These are phyloP conservation scores for Cnemophilus loriae DNA, from an alignment of 2,113 vertebrate genomes.

Conservation along the genomic window DNA sequence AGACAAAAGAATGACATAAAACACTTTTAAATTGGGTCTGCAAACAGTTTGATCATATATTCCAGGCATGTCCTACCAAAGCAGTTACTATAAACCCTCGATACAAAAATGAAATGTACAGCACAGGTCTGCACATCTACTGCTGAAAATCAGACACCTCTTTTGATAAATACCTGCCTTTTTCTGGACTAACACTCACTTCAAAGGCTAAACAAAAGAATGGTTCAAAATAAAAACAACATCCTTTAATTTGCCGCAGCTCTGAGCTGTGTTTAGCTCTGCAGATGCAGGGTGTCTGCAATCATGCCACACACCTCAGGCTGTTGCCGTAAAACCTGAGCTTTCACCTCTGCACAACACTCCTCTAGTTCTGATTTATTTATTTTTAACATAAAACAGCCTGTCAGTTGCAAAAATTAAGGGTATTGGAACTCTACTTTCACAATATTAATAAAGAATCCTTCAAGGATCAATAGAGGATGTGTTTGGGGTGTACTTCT, in stretches of 20 bases:
- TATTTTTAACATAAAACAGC: slow-evolving; percentile 2
- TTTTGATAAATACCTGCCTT: not conserved
- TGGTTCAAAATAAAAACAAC: not conserved
- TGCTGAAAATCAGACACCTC: not conserved
- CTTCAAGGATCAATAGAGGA: not conserved
- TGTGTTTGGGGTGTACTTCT: not conserved
- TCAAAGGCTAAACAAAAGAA: slow-evolving; percentile 10
- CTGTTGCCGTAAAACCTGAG: slow-evolving; percentile 6
- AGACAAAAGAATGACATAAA: not conserved
- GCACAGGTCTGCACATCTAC: not conserved
- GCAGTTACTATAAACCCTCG: not conserved
- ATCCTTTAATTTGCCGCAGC: not conserved
- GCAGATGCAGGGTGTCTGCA: not conserved
- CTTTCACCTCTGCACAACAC: not conserved
- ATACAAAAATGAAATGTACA: not conserved
- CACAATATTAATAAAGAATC: not conserved
- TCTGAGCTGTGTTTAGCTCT: not conserved
- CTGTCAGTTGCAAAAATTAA: not conserved
- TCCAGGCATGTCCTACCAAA: slow-evolving; percentile 31
- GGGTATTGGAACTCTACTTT: not conserved
- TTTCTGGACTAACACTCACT: not conserved
- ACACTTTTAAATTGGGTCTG: not conserved
- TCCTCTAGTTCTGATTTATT: not conserved
- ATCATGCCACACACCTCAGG: not conserved
- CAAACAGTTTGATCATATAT: slow-evolving; percentile 17